phyloP scores from a whole-genome alignment of 2,888 invertebrate species.

The Tetramorium bicarinatum region DNA sequence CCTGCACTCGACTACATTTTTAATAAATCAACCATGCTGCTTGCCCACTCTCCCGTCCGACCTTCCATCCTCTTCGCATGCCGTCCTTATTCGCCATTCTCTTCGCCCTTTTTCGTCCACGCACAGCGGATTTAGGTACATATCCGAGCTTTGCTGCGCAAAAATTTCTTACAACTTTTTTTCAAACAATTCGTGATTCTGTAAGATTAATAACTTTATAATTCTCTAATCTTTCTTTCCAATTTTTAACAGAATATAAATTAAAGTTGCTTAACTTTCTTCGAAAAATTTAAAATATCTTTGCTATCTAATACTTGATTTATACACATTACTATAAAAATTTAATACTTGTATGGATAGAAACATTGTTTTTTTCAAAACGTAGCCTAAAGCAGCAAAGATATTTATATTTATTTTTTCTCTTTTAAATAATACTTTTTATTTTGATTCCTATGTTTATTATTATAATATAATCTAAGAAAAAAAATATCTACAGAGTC shows the following conservation, averaged over 20 bases:
- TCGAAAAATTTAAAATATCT: not conserved
- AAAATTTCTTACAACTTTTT: conserved; percentile 6
- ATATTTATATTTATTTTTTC: not conserved
- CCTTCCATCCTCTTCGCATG: conserved; percentile 12
- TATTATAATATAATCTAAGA: conserved; percentile 2
- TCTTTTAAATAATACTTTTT: not conserved
- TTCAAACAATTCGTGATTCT: not conserved
- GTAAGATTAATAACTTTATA: not conserved
- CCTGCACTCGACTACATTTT: conserved; percentile 63
- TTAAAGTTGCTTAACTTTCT: not conserved
- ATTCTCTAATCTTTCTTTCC: not conserved
- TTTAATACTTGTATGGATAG: not conserved
- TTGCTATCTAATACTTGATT: not conserved
- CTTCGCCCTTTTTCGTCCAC: conserved; percentile 56
- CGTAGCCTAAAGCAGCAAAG: not conserved
- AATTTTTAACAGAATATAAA: not conserved
- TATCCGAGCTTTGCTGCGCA: not conserved
- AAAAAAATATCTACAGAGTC: not conserved
- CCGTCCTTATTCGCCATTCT: conserved; percentile 26
- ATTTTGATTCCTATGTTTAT: conserved; percentile 26
- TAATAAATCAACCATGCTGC: conserved; percentile 70
- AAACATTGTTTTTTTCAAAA: not conserved
- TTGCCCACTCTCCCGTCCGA: conserved; percentile 58
- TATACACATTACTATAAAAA: not conserved
- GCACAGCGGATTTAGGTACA: conserved; percentile 40